Conservation (phyloP, 2,888 invertebrate species). For the Noctua janthina region DNA sequence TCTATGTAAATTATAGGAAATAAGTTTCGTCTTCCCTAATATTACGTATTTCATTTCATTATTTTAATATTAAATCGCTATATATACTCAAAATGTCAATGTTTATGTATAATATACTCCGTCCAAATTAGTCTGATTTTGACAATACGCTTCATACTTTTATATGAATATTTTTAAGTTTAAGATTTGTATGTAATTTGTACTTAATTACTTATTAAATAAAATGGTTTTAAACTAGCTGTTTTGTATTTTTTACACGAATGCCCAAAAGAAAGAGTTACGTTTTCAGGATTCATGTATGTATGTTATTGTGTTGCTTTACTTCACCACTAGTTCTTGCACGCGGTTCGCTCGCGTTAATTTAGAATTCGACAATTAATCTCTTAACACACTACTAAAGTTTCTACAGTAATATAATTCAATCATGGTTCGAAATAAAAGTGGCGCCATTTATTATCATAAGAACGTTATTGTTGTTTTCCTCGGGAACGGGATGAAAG, state of each 20-base stretch:
- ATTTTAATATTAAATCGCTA: constrained; percentile 51
- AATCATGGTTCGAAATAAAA: too few species aligned
- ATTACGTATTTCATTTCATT: constrained; percentile 57
- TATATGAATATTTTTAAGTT: constrained; percentile 66
- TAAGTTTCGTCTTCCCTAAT: constrained; percentile 73
- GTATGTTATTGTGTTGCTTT: not conserved
- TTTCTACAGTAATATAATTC: too few species aligned
- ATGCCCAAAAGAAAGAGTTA: not conserved
- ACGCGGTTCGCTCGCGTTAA: too few species aligned
- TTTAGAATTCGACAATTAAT: too few species aligned
- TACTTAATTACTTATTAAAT: constrained; percentile 72
- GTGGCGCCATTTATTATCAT: too few species aligned
- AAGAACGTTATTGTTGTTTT: too few species aligned
- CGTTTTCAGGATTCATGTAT: not conserved
- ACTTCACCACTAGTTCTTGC: not conserved
- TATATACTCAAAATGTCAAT: constrained; percentile 56
- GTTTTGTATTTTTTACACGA: not conserved
- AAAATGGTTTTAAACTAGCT: constrained; percentile 73
- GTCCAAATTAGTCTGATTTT: constrained; percentile 87
- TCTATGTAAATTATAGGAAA: constrained; percentile 66
- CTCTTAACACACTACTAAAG: too few species aligned
- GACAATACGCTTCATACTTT: constrained; percentile 78
- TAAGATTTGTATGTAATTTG: constrained; percentile 75
- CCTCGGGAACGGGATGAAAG: too few species aligned
- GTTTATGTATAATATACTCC: constrained; percentile 75